Evolutionary conservation across 2,888 invertebrate species (phyloP).

Genomic region (Isotomurus palustris): DNA sequence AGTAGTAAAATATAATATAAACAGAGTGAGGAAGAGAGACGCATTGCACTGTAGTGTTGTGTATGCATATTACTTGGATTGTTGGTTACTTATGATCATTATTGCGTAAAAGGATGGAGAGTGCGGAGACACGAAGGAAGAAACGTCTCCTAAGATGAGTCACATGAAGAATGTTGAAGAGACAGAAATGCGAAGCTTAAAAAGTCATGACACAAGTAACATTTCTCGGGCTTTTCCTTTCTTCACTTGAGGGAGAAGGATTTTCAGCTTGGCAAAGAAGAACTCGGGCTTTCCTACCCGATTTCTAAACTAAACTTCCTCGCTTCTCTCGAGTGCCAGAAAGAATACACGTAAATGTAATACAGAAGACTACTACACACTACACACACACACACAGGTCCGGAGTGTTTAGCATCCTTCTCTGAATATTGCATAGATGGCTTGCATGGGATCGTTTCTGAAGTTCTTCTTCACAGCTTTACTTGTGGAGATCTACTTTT

Average conservation of each 20-base stretch:
- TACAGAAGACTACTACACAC: too few species aligned
- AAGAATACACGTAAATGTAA: too few species aligned
- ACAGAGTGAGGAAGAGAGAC: too few species aligned
- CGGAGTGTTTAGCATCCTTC: too few species aligned
- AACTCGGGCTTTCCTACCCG: background rate
- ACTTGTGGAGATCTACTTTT: background rate
- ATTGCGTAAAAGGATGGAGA: background rate
- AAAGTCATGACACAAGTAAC: background rate
- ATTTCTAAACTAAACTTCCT: background rate
- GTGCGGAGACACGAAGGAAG: background rate
- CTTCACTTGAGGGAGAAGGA: background rate
- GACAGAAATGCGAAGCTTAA: background rate
- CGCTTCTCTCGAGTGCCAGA: too few species aligned
- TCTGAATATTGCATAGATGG: too few species aligned
- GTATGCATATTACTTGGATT: too few species aligned
- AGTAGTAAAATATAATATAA: too few species aligned
- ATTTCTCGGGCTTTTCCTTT: background rate
- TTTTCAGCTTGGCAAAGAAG: background rate
- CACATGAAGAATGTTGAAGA: background rate
- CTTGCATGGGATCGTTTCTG: constrained; percentile 8
- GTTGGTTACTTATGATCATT: too few species aligned
- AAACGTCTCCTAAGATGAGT: too few species aligned
- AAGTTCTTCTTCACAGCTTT: background rate
- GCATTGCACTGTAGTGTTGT: too few species aligned
- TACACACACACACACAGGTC: too few species aligned